Conservation (phyloP, 2,888 invertebrate genomes). For the Ephialtes manifestator region DNA sequence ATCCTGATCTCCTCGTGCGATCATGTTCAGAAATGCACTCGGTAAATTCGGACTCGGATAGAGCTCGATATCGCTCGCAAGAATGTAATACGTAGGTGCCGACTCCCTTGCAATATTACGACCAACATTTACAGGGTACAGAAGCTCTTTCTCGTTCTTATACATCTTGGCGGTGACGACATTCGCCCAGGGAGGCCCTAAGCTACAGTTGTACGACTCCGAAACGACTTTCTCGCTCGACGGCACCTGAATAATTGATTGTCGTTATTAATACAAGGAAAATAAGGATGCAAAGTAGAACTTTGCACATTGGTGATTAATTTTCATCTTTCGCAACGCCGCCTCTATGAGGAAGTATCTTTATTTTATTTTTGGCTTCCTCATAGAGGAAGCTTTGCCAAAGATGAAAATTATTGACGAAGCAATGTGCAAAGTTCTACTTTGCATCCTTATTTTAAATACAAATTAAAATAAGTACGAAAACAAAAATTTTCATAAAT, state of each 20-base stretch:
- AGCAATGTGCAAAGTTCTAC: no score
- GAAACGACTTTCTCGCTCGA: slow-evolving; percentile 89
- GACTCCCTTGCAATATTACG: slow-evolving; percentile 95
- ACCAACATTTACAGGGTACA: slow-evolving; percentile 96
- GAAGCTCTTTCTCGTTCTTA: slow-evolving; percentile 92
- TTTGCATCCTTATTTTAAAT: no score
- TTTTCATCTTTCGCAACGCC: no score
- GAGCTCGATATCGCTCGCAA: slow-evolving; percentile 96
- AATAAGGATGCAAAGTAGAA: no score
- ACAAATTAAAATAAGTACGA: no score
- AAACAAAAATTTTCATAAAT: no score
- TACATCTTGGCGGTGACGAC: slow-evolving; percentile 89
- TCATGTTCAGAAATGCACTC: slow-evolving; percentile 94
- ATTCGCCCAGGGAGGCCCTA: slow-evolving; percentile 90
- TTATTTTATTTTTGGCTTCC: no score
- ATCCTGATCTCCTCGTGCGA: slow-evolving; percentile 91
- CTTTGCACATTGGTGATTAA: no score
- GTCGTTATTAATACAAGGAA: slow-evolving; percentile 21
- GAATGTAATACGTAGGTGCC: slow-evolving; percentile 93
- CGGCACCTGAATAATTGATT: slow-evolving; percentile 88
- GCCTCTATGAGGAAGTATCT: no score
- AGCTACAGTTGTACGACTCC: slow-evolving; percentile 91
- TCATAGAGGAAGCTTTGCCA: no score
- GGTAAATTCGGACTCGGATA: slow-evolving; percentile 95
- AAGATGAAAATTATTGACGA: no score